A percentile compares a stretch with the other conserved stretches of the same genome.
These are phyloP conservation scores for Ailuropoda melanoleuca DNA, from an alignment of 2,113 vertebrate genomes.

Conservation along the genomic window DNA sequence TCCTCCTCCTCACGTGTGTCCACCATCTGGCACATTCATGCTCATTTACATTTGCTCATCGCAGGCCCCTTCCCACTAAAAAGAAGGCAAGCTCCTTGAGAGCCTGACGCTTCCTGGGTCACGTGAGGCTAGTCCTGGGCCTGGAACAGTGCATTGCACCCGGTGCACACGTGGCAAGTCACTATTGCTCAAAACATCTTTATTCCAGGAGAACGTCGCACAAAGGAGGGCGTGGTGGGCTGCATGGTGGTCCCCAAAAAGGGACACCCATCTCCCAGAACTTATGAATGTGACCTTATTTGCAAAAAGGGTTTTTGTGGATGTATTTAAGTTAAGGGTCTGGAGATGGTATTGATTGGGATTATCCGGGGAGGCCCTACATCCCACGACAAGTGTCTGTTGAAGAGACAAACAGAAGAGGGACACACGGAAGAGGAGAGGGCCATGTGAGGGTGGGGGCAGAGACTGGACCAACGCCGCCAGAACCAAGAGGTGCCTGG, in stretches of 20 bases:
- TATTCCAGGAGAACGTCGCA: neutral
- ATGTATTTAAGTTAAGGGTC: neutral
- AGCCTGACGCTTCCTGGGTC: accelerated
- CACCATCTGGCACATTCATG: too few relatives aligned
- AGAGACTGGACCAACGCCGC: accelerated
- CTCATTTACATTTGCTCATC: neutral
- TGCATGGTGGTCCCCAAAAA: neutral
- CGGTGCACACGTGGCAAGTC: accelerated
- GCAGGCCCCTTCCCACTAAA: neutral
- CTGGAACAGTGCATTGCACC: neutral
- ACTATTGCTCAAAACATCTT: too few relatives aligned
- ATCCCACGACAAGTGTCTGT: neutral
- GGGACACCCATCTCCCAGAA: accelerated
- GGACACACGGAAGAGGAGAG: neutral
- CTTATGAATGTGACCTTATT: neutral
- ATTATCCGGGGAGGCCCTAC: too few relatives aligned
- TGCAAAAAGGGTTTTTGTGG: neutral
- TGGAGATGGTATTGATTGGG: neutral
- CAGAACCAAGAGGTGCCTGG: neutral
- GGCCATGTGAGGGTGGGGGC: accelerated
- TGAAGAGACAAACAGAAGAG: neutral
- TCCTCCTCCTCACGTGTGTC: accelerated
- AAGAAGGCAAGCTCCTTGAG: accelerated
- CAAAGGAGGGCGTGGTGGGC: too few relatives aligned
- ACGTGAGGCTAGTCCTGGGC: accelerated